Base-by-base conservation (phyloP, 2,888 invertebrate species). In the Drosophila emarginata region DNA sequence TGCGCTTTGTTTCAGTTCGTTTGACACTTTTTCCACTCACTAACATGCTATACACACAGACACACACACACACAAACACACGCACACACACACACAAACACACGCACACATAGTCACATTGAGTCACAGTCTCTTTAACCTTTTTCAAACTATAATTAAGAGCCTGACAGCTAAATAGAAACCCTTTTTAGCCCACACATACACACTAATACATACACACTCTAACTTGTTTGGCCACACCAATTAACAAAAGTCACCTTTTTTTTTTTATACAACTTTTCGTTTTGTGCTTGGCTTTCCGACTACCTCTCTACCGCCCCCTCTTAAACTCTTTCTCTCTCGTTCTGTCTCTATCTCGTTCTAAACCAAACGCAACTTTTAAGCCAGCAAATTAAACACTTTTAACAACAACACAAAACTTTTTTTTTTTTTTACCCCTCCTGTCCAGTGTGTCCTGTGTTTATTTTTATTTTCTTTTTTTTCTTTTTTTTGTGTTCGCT, bases 381-480 rank as follows among this genome's bases (percentile, higher is more conserved):
- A 83, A 83, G 82, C 82, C 84, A 86, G 84, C 80, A 83, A 83
- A 86, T 83, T 83, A 86, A 83, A 83, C 83, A 89, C 87, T 88
- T 77, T 75, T 64, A 78, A 72, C 76, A 83, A 79, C 80, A 80
- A 82, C 83, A 85, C 76, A 66, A 66, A 80, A 78, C 74, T 81
- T 83, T 85, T 78, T 50, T 64, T 65, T 9, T 32, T 32, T 28
- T 28, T 32, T 32, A 32, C 32, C 32, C 67, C 65, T 56, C 57
- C 64, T 61, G 72, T 73, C 57, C 78, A 69, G 53, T 11, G 18
- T 45, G 45, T 45, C 45, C 45, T 18, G 45, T 45, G 18, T 58
- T 61, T 23, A 57, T 71, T 67, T 61, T 66, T 67, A 67, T 61
- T 72, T 3, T 5, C 23, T 23, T 62, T 74, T n/a, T n/a, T n/a